A percentile compares a stretch with the other conserved stretches of the same genome.
Conservation (phyloP, 2,113 vertebrate species). For the Pteronura brasiliensis region DNA sequence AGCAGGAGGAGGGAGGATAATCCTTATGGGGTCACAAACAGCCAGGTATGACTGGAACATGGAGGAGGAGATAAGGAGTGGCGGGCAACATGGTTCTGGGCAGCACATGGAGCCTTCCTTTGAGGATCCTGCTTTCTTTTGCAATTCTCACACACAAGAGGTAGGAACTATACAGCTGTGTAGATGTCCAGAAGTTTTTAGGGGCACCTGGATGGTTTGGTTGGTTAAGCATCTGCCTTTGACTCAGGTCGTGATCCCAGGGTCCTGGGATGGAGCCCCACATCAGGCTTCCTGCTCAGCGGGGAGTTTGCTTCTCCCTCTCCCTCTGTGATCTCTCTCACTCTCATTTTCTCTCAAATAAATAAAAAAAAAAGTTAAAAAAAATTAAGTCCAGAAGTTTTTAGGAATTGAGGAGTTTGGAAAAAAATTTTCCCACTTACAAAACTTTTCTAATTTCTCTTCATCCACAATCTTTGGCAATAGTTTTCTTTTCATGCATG, state of each 20-base stretch:
- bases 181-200: background rate
- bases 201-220: background rate
- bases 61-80: background rate
- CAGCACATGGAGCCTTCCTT: background rate
- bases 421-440: background rate
- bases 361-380: background rate
- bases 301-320: background rate
- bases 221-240: background rate
- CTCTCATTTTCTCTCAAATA: background rate
- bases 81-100: accelerated
- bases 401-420: background rate
- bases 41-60: background rate
- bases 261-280: background rate
- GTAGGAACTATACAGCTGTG: background rate
- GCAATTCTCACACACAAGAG: background rate
- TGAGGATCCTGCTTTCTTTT: background rate
- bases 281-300: background rate
- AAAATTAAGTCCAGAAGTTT: background rate
- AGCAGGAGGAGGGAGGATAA: background rate
- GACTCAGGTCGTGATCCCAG: background rate
- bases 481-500: background rate
- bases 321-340: background rate
- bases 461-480: background rate
- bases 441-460: background rate
- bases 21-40: background rate